Evolutionary conservation across 2,888 invertebrate species (phyloP), one percentile per base, ranked within the genome.

Genomic region (Labia minor): DNA sequence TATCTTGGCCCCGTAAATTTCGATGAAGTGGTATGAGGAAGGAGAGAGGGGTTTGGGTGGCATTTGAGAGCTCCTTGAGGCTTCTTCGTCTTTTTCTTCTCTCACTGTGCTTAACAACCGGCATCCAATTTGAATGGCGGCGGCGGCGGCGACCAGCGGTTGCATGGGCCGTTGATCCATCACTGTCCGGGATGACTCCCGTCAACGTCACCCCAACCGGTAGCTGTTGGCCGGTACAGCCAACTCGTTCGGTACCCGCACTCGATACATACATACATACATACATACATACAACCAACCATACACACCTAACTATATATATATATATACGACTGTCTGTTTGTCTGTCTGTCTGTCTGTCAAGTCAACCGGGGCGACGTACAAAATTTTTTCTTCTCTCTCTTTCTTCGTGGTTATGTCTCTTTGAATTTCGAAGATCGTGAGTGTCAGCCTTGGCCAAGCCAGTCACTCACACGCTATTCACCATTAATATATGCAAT

Each of bases 141-240:
- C 49, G 26, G 26, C 49, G 14, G 6, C n/a, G n/a, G n/a, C n/a
- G n/a, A n/a, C n/a, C n/a, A n/a, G n/a, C n/a, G n/a, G n/a, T n/a
- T n/a, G n/a, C n/a, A n/a, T n/a, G n/a, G 49, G 49, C 49, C 49
- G 49, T 49, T 49, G 49, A 49, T 49, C 49, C 49, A 49, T 49
- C 49, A 49, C 14, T 49, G 49, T 49, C 49, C 16, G 14, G 3
- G 49, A n/a, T n/a, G 49, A 49, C n/a, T 11, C n/a, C 49, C 49
- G 49, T 49, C 49, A 49, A 49, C 49, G 49, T 49, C 49, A 49
- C 14, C 49, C 49, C 16, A 11, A 49, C 49, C 49, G 16, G 49
- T 49, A 49, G 49, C 49, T 14, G 49, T 3, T 16, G 8, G 49
- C 6, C 49, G 49, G n/a, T n/a, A n/a, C n/a, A n/a, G n/a, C n/a